Conservation (phyloP, 1,140 invertebrate genomes). For the Ostrea edulis region DNA sequence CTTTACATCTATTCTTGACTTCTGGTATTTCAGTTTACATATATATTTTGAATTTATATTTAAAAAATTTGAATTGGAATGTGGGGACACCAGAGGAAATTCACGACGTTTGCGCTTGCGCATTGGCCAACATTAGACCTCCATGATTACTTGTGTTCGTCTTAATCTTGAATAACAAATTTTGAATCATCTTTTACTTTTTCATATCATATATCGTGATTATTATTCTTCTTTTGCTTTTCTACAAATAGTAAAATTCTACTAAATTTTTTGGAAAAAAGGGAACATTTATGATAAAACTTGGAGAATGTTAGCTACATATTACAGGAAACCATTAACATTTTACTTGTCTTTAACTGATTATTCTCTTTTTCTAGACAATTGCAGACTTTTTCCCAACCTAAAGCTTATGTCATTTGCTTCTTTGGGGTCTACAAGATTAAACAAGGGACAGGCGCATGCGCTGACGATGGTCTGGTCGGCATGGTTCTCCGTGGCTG, state of each 20-base stretch:
- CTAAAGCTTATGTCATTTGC: not conserved
- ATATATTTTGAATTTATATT: not conserved
- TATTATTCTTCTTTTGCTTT: not conserved
- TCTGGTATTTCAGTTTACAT: not conserved
- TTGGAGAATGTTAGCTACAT: not conserved
- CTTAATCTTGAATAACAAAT: not conserved
- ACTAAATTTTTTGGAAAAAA: not conserved
- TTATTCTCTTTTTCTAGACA: not conserved
- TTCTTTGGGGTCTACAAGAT: conserved; percentile 28
- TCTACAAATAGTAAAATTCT: not conserved
- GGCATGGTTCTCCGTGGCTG: conserved; percentile 16
- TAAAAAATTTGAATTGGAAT: conserved; percentile 11
- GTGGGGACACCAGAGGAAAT: conserved; percentile 33
- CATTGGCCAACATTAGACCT: conserved; percentile 20
- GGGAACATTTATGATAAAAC: not conserved
- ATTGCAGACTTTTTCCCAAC: not conserved
- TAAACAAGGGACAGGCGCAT: conserved; percentile 26
- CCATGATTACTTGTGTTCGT: not conserved
- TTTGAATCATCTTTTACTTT: not conserved
- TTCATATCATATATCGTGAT: not conserved
- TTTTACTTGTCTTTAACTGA: not conserved
- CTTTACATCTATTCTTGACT: not conserved
- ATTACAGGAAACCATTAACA: not conserved
- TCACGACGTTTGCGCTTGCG: conserved; percentile 26
- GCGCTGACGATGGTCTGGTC: not conserved